phyloP scores from a whole-genome alignment of 2,113 vertebrate genomes.

The Sterna hirundo region DNA sequence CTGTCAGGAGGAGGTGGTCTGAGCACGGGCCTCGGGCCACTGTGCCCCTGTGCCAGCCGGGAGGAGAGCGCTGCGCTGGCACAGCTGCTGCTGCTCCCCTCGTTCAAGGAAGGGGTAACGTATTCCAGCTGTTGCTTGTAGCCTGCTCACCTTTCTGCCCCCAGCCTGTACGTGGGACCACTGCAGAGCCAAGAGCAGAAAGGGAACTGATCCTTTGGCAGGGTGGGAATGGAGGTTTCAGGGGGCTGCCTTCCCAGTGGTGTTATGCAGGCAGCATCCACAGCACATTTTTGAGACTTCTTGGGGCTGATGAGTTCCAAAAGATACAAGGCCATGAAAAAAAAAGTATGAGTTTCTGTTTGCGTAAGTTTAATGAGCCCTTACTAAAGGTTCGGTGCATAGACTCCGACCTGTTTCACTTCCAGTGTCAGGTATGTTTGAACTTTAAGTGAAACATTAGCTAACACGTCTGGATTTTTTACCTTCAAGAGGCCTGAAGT shows the following conservation, averaged over 20 bases:
- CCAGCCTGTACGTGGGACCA: neutral
- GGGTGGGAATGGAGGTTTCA: neutral
- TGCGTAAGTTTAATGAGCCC: neutral
- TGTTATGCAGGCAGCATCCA: rapidly evolving
- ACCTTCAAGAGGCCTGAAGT: neutral
- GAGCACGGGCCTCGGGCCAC: rapidly evolving
- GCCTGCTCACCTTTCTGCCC: neutral
- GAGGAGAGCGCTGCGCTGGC: neutral
- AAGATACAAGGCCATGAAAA: neutral
- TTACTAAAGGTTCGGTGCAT: neutral
- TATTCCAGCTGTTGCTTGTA: neutral
- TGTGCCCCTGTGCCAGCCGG: rapidly evolving
- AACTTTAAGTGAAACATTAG: conserved; percentile 45
- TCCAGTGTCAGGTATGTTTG: conserved; percentile 27
- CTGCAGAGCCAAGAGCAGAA: neutral
- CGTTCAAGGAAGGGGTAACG: neutral
- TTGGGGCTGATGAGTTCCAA: neutral
- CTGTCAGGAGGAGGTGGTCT: neutral
- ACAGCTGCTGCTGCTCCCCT: neutral
- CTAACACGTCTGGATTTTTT: neutral
- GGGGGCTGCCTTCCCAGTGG: neutral
- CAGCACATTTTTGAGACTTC: neutral
- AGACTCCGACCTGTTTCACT: conserved; percentile 29
- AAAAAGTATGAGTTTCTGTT: neutral
- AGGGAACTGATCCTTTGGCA: neutral